These are phyloP conservation scores for Heliocidaris erythrogramma DNA, from an alignment of 35 echinoderm and acorn worm species.

Conservation along the genomic window DNA sequence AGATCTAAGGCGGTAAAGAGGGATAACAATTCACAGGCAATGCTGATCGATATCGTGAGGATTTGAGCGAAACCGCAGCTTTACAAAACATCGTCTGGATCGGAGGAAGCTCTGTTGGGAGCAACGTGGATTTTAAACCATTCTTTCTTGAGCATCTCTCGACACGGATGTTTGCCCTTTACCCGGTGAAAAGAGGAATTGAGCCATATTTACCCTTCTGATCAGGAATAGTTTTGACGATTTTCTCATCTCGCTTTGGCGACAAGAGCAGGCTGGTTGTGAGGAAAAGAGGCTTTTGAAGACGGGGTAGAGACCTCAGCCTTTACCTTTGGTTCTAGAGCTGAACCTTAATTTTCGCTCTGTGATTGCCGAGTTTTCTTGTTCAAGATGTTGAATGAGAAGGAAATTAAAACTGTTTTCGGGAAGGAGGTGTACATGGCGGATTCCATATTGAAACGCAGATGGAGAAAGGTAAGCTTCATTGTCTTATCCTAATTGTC, in stretches of 20 bases:
- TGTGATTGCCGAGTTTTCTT: background rate
- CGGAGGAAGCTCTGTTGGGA: background rate
- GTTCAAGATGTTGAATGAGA: background rate
- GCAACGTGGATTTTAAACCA: background rate
- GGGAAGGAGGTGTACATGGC: slow-evolving; percentile 74
- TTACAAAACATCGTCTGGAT: background rate
- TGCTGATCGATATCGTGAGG: background rate
- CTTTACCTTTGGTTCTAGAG: background rate
- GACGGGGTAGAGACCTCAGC: background rate
- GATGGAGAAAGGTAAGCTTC: slow-evolving; percentile 72
- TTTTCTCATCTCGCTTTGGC: background rate
- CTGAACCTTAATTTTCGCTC: background rate
- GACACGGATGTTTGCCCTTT: background rate
- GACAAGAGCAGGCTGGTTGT: background rate
- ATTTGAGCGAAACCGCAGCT: background rate
- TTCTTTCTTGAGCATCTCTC: background rate
- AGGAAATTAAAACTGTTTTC: slow-evolving; percentile 43
- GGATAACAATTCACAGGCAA: background rate
- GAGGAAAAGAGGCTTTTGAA: no score
- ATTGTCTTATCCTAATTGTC: no score
- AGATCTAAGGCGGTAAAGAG: background rate
- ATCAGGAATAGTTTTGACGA: background rate
- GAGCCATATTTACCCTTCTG: background rate
- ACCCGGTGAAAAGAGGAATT: background rate
- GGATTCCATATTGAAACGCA: slow-evolving; percentile 72